These are phyloP conservation scores for Callimorpha dominula DNA, from an alignment of 2,888 invertebrate genomes.

Conservation along the genomic window DNA sequence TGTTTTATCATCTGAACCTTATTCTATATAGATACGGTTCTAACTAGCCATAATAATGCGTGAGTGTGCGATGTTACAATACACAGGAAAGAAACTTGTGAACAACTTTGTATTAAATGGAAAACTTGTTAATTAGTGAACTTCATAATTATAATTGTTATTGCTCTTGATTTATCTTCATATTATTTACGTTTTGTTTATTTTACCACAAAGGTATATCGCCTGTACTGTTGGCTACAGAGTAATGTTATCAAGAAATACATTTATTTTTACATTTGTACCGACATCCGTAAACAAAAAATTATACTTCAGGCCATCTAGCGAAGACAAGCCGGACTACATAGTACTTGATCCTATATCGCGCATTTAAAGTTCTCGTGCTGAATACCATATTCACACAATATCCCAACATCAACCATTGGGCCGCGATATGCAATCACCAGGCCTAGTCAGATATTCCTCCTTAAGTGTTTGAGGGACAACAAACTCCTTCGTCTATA, in stretches of 20 bases:
- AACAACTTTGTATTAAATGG: conserved; percentile 3
- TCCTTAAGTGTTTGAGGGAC: too few relatives aligned
- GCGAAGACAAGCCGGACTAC: neutral
- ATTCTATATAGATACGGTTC: neutral
- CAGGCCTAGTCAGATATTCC: too few relatives aligned
- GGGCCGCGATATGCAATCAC: too few relatives aligned
- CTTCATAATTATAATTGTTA: neutral
- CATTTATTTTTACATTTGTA: neutral
- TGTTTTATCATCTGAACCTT: too few relatives aligned
- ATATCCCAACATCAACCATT: too few relatives aligned
- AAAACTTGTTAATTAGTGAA: neutral
- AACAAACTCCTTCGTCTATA: too few relatives aligned
- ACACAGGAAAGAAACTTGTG: conserved; percentile 8
- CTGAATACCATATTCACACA: neutral
- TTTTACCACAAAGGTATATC: neutral
- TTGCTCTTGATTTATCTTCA: neutral
- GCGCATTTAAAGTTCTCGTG: neutral
- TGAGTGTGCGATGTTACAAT: conserved; percentile 7
- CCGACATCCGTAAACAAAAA: neutral
- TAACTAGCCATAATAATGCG: neutral
- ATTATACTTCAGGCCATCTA: neutral
- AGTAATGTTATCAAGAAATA: neutral
- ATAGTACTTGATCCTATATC: neutral
- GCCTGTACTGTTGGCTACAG: too few relatives aligned
- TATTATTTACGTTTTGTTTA: neutral